A percentile compares a stretch with the other conserved stretches of the same genome.
phyloP scores from a whole-genome alignment of 1,140 invertebrate genomes.

The Sogatella furcifera region DNA sequence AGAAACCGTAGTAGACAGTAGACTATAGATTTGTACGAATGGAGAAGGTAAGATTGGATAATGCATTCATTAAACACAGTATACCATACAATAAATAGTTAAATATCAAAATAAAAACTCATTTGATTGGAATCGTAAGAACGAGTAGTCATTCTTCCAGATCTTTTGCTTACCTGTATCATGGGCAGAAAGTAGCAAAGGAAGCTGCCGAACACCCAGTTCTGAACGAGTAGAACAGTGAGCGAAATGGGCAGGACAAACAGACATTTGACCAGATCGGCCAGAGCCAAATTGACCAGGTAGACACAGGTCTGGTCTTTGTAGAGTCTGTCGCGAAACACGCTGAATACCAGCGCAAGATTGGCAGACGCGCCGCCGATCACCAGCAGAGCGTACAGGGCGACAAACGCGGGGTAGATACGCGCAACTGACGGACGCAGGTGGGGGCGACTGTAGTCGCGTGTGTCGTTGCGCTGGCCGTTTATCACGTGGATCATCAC shows the following conservation, averaged over 20 bases:
- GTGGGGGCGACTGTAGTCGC: conserved; percentile 34
- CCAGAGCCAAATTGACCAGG: conserved; percentile 52
- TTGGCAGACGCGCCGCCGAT: conserved; percentile 46
- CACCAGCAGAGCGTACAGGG: conserved; percentile 47
- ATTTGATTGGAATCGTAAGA: no score
- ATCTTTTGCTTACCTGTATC: conserved; percentile 45
- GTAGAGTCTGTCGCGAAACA: conserved; percentile 45
- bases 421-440: conserved; percentile 36
- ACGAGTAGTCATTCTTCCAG: no score
- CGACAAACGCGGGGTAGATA: conserved; percentile 50
- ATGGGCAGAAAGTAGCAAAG: conserved; percentile 65
- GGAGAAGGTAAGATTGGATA: no score
- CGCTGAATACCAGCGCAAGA: conserved; percentile 43
- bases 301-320: conserved; percentile 52
- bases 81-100: no score
- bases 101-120: no score
- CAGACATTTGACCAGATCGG: conserved; percentile 54
- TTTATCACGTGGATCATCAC: conserved; percentile 25
- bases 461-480: conserved; percentile 29
- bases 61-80: no score
- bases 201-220: conserved; percentile 63
- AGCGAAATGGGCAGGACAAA: conserved; percentile 54
- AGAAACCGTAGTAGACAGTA: no score
- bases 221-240: conserved; percentile 54
- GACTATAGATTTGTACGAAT: no score